Evolutionary conservation across 1,140 invertebrate genomes (phyloP), one percentile per base, ranked within the genome.

Genomic region (Contarinia nasturtii): DNA sequence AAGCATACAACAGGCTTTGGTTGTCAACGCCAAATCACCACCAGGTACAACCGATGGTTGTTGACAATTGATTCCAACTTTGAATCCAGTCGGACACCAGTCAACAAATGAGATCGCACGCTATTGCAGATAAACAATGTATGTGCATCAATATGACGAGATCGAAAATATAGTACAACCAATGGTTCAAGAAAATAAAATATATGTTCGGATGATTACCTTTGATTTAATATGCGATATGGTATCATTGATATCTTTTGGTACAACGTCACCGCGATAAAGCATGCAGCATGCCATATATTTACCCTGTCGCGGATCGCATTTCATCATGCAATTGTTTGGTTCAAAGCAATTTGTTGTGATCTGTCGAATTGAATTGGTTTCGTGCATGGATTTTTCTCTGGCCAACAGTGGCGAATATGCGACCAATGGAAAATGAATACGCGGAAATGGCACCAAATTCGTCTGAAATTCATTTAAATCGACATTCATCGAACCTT

Each of bases 401-500:
- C 5, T 17, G 15, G 74, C 70, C 27, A 79, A 61, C 18, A 82
- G 73, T 33, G 82, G 82, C n/a, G 82, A 77, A 58, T 83, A 86
- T 1, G 80, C 79, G 36, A 76, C 76, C 18, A 83, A 59, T 2
- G 80, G 79, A 53, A 77, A 80, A 56, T 80, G 77, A 45, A 80
- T 80, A 50, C 77, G 60, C 27, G 27, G 27, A 10, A 27, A 27
- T 10, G 27, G 27, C 27, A 27, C 27, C 27, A 27, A 27, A 27
- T 74, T 74, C 7, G 72, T 74, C 55, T 78, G 77, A 56, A 86
- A 86, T 60, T 86, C 83, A 2, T 77, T 80, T 36, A 86, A 61
- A 57, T 86, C 80, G 12, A 82, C 77, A 54, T 82, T 86, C 5
- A 84, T 59, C 12, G 80, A 77, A 34, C 81, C 82, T 58, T 85